Evolutionary conservation across 2,113 vertebrate genomes (phyloP).

Genomic region (Noturus placidus): DNA sequence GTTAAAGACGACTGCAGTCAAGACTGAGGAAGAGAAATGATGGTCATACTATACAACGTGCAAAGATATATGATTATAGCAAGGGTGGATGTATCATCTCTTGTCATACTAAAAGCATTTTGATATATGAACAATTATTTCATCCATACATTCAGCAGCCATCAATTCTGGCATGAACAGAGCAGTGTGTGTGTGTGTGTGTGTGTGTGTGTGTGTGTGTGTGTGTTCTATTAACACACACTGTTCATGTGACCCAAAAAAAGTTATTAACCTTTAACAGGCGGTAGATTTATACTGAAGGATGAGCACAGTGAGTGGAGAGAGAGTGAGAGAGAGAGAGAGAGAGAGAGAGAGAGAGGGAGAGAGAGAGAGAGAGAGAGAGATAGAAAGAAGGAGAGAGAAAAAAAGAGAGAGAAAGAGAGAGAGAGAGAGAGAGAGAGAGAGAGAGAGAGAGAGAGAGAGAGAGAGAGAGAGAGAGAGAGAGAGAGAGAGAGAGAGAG

Average conservation of each 20-base stretch:
- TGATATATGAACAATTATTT: constrained; percentile 24
- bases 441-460: no score
- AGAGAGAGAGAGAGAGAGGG: background rate
- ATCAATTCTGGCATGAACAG: background rate
- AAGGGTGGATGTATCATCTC: background rate
- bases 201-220: background rate
- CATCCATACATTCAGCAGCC: background rate
- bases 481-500: no score
- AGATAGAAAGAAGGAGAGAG: no score
- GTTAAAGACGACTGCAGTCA: background rate
- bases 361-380: no score
- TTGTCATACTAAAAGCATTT: constrained; percentile 33
- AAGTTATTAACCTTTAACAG: background rate
- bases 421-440: no score
- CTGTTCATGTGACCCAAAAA: background rate
- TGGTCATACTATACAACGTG: no score
- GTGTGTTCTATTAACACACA: background rate
- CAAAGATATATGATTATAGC: constrained; percentile 3
- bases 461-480: no score
- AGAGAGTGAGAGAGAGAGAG: background rate
- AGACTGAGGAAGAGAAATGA: background rate
- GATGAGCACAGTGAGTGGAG: background rate
- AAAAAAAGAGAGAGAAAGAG: no score
- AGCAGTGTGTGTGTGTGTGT: background rate
- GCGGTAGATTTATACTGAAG: background rate